These are phyloP conservation scores for Elanus axillaris DNA, from an alignment of 2,113 vertebrate species.

Conservation along the genomic window DNA sequence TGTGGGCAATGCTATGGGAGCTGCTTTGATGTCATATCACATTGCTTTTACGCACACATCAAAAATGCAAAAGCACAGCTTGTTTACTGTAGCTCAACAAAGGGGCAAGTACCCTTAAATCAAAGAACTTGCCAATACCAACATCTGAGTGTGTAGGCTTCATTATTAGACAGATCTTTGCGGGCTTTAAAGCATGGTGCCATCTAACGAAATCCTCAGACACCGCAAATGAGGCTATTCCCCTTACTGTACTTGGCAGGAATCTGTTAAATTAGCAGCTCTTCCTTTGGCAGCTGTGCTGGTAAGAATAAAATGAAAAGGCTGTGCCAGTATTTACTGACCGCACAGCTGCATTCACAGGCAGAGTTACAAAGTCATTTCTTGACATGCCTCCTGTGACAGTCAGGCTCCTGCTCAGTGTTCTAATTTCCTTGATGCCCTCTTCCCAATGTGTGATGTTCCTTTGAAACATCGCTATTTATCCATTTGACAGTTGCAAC, in stretches of 20 bases:
- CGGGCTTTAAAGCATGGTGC: constrained; percentile 16
- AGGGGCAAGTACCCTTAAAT: constrained; percentile 22
- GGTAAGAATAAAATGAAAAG: background rate
- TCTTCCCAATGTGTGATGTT: constrained; percentile 4
- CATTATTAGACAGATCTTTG: constrained; percentile 38
- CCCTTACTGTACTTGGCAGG: background rate
- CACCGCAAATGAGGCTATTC: background rate
- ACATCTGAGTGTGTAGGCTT: background rate
- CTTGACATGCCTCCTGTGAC: constrained; percentile 28
- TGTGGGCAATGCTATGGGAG: constrained; percentile 6
- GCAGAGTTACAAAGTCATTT: constrained; percentile 45
- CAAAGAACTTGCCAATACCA: constrained; percentile 42
- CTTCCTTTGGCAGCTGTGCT: background rate
- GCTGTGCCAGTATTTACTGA: constrained; percentile 35
- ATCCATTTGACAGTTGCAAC: constrained; percentile 34
- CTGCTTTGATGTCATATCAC: constrained; percentile 19
- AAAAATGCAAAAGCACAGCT: constrained; percentile 59
- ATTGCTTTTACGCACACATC: constrained; percentile 37
- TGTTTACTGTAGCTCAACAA: constrained; percentile 40
- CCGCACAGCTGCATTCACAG: constrained; percentile 23
- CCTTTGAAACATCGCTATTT: constrained; percentile 36
- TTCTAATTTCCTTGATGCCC: background rate
- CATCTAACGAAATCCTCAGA: background rate
- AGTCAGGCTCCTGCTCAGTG: background rate
- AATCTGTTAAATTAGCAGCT: constrained; percentile 1